Evolutionary conservation across 2,888 invertebrate genomes (phyloP).

Genomic region (Desoria tigrina): DNA sequence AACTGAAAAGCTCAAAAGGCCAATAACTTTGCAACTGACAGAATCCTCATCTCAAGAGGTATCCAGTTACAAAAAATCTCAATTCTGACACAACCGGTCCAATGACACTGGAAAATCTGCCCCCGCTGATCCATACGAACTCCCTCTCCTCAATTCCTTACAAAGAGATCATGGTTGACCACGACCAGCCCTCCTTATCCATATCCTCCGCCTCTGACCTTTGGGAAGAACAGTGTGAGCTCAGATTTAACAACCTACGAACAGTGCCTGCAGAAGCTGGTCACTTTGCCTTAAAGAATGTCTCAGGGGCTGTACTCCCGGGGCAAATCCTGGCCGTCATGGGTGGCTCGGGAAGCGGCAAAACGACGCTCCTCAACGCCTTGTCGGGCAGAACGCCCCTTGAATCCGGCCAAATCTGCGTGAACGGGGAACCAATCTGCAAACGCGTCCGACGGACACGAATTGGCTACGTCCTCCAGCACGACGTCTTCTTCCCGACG

Average conservation of each 20-base stretch:
- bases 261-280: slow-evolving; percentile 6
- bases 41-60: too few species aligned
- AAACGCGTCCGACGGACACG: slow-evolving; percentile 68
- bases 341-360: slow-evolving; percentile 75
- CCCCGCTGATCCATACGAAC: slow-evolving; percentile 18
- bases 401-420: slow-evolving; percentile 66
- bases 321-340: slow-evolving; percentile 77
- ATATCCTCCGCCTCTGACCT: background rate
- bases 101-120: slow-evolving; percentile 27
- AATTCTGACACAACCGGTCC: too few species aligned
- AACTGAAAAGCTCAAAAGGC: too few species aligned
- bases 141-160: slow-evolving; percentile 6
- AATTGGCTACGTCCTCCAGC: slow-evolving; percentile 78
- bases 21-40: too few species aligned
- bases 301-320: slow-evolving; percentile 71
- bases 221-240: slow-evolving; percentile 28
- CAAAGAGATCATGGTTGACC: slow-evolving; percentile 28
- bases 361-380: slow-evolving; percentile 74
- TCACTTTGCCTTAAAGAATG: slow-evolving; percentile 62
- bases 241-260: slow-evolving; percentile 29
- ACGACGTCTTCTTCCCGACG: slow-evolving; percentile 77
- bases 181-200: slow-evolving; percentile 9
- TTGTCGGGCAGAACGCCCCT: slow-evolving; percentile 70
- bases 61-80: too few species aligned
- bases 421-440: slow-evolving; percentile 67